Evolutionary conservation across 2,797 vertebrate genomes (phyloP), one percentile per base, ranked within the genome.

Genomic region (Brotula barbata): DNA sequence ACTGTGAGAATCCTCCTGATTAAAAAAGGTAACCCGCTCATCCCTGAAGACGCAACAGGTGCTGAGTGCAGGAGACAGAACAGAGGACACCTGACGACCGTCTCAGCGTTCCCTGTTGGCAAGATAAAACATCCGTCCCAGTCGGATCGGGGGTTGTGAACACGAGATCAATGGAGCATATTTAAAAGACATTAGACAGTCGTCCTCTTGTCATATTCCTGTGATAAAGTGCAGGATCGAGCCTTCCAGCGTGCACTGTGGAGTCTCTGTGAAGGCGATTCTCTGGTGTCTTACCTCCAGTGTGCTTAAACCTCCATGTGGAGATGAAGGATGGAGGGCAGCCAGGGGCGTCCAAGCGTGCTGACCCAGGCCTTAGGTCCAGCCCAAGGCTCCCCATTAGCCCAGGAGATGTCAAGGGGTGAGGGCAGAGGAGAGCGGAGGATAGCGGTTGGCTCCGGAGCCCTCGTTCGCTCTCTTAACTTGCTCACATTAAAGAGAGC

Each of bases 401-500:
- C 67, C 75, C 5, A 1, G 25, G 50, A 75, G 55, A 70, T 78
- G 85, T 85, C 78, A 81, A 68, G 50, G 75, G 78, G 70, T 71
- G 80, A 84, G 80, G 82, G 71, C 69, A 74, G 66, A 64, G 73
- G 71, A 79, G 73, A 89, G 80, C 37, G 37, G 72, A 85, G 81
- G 44, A 74, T 80, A 78, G 74, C 56, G 25, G 31, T 28, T 31
- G 70, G 81, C 73, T 76, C 80, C 42, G 51, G 73, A 84, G 85
- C 76, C 78, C 75, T 84, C 67, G 57, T 78, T 88, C 81, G 72
- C 78, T 85, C 78, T 83, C 77, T n/a, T 83, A 84, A 88, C 81
- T 90, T 77, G 85, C 85, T 75, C 85, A 89, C 88, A 92, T 92
- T 92, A 92, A 93, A 93, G 91, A 68, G 78, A 57, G 73, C 83